A percentile compares a stretch with the other conserved stretches of the same genome.
These are phyloP conservation scores for Neofelis nebulosa DNA, from an alignment of 2,113 vertebrate species.

Conservation along the genomic window DNA sequence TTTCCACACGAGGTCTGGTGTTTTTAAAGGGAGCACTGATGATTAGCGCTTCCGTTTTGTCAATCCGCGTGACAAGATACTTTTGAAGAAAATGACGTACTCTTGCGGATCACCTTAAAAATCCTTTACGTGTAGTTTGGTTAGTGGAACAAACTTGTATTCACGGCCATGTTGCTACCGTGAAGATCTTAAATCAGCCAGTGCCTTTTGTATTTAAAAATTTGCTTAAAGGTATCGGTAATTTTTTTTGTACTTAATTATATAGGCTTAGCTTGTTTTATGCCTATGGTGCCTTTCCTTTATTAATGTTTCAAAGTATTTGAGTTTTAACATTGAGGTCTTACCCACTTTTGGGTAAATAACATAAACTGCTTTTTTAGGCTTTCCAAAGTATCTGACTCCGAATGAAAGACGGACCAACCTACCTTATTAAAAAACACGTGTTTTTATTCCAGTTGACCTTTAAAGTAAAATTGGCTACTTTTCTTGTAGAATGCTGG, in stretches of 20 bases:
- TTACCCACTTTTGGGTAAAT: background rate
- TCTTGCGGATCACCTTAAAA: background rate
- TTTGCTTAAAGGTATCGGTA: background rate
- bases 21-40: background rate
- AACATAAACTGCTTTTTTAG: background rate
- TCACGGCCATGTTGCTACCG: background rate
- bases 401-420: background rate
- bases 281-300: background rate
- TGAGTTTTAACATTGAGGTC: conserved; percentile 32
- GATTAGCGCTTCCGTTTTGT: background rate
- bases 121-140: background rate
- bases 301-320: conserved; percentile 4
- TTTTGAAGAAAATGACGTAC: conserved; percentile 13
- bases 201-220: background rate
- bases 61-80: background rate
- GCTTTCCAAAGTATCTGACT: background rate
- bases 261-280: background rate
- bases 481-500: conserved; percentile 41
- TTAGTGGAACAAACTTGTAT: background rate
- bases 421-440: background rate
- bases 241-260: conserved; percentile 47
- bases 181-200: conserved; percentile 9
- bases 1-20: conserved; percentile 38
- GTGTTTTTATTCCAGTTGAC: conserved; percentile 81
- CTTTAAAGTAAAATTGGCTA: conserved; percentile 72